phyloP scores from a whole-genome alignment of 2,113 vertebrate genomes.

The Phylloscopus trochiloides region DNA sequence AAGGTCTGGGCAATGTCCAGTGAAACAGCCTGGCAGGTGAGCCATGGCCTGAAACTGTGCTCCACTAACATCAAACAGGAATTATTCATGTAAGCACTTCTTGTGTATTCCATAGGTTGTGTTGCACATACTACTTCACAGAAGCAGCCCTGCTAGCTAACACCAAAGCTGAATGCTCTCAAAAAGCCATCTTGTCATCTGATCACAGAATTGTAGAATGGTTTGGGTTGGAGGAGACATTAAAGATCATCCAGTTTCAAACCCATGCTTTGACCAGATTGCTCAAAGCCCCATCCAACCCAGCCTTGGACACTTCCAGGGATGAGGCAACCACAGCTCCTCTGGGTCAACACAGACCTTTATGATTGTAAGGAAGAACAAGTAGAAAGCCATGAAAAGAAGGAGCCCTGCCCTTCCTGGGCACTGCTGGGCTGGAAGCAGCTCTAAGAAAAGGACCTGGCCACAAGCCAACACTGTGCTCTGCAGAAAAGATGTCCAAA shows the following conservation, averaged over 20 bases:
- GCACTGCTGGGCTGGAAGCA: background rate
- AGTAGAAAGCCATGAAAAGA: background rate
- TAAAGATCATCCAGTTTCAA: background rate
- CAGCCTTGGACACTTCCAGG: background rate
- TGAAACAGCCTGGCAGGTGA: background rate
- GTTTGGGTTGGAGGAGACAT: background rate
- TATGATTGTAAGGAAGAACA: background rate
- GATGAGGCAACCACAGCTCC: background rate
- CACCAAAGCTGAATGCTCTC: background rate
- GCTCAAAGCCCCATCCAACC: background rate
- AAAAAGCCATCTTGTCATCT: background rate
- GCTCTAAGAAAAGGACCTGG: background rate
- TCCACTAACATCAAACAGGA: background rate
- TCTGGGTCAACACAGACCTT: background rate
- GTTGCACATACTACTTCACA: background rate
- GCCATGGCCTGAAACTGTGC: background rate
- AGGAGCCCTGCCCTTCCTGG: accelerated
- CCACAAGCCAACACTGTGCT: background rate
- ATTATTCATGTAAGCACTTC: background rate
- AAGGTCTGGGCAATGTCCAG: background rate
- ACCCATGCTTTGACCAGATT: accelerated
- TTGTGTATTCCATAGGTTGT: background rate
- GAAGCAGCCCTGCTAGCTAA: background rate
- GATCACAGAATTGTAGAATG: background rate
- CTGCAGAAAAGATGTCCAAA: background rate